These are phyloP conservation scores for Andrena trimmerana DNA, from an alignment of 2,888 invertebrate species.

Conservation along the genomic window DNA sequence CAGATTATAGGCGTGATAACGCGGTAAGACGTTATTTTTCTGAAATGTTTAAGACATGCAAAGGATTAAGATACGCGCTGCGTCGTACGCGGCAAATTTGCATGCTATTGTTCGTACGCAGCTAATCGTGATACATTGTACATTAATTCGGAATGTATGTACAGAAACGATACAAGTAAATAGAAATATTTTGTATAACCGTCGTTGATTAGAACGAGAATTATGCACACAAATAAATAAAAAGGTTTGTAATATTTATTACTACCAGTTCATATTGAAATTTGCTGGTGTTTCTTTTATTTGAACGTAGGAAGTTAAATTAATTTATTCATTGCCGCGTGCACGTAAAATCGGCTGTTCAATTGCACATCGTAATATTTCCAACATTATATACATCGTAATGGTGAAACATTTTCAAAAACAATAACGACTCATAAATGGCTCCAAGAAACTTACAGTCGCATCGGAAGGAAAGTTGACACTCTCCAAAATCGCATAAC, in stretches of 20 bases:
- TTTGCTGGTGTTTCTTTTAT: too few species aligned
- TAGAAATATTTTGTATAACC: constrained; percentile 37
- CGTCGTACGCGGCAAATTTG: constrained; percentile 7
- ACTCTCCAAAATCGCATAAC: too few species aligned
- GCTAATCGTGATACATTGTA: constrained; percentile 21
- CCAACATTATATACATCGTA: constrained; percentile 37
- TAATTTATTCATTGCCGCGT: too few species aligned
- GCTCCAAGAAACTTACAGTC: background rate
- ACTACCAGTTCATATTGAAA: background rate
- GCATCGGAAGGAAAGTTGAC: too few species aligned
- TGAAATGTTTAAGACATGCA: constrained; percentile 17
- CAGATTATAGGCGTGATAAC: constrained; percentile 28
- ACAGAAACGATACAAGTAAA: background rate
- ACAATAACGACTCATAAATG: constrained; percentile 2
- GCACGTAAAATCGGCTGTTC: background rate
- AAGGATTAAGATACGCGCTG: background rate
- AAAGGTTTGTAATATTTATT: constrained; percentile 12
- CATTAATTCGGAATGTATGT: constrained; percentile 13
- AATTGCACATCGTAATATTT: background rate
- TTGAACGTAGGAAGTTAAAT: too few species aligned
- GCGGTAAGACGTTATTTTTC: constrained; percentile 23
- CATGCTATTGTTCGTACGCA: constrained; percentile 6
- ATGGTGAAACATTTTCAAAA: constrained; percentile 18
- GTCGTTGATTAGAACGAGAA: constrained; percentile 10
- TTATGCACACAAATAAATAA: constrained; percentile 7